Evolutionary conservation across 2,797 vertebrate genomes (phyloP), one percentile per base, ranked within the genome.

Genomic region (Glossophaga mutica): DNA sequence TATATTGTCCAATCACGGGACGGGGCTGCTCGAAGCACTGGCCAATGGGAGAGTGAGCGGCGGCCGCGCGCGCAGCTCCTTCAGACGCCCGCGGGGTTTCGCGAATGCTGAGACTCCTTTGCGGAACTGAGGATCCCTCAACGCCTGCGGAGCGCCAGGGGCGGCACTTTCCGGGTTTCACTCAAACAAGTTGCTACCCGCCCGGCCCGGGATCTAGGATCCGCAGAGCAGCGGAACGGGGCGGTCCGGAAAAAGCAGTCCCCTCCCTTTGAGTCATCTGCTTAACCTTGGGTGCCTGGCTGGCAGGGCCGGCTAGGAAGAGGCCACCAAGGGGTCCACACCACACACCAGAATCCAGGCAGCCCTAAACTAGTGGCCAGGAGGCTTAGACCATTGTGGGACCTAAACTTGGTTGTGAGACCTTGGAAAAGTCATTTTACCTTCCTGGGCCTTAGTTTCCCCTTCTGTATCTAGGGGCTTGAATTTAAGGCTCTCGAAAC

Each of bases 221-320:
- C 84, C 87, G 62, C 65, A 8, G 73, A 79, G 87, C 94, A n/a
- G 78, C 87, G 92, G 93, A 85, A 55, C 50, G 39, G 71, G 96
- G 88, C 29, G 86, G 44, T 52, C 90, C 29, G 74, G 82, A 37
- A 67, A 44, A 65, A 4, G 59, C 84, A 85, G 73, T 21, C 70
- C 86, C 85, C 15, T 67, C 93, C 92, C 93, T 79, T 59, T 97
- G 96, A 97, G 95, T 97, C 96, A 97, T 50, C 37, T 2, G 42
- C 77, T 90, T 57, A 37, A 71, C 57, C 0, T 22, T 94, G 39
- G 15, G 77, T 48, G 84, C 73, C 79, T 6, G 62, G 81, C 10
- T 8, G 48, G 55, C 46, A 24, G 6, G 34, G 37, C 39, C 2
- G 9, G 26, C 92, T 44, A 78, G 48, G 34, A 29, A 86, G 65